Conservation (phyloP, 2,797 vertebrate species). For the Steatocranus sp. region DNA sequence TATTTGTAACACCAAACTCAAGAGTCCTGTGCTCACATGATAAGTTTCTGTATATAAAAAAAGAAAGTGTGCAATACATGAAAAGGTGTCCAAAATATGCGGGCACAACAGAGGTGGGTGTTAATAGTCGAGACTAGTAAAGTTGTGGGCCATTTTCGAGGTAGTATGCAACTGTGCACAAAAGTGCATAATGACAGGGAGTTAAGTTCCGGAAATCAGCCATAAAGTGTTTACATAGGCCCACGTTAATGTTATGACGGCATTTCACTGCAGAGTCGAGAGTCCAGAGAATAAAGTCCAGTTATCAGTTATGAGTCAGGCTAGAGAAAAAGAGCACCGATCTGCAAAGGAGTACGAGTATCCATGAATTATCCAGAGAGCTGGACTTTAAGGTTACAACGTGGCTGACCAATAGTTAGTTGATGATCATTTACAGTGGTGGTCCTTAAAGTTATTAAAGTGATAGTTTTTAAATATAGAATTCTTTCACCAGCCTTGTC, state of each 20-base stretch:
- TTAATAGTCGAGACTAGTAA: background rate
- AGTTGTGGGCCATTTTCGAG: background rate
- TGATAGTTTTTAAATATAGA: accelerated
- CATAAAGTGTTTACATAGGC: background rate
- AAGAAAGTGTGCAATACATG: background rate
- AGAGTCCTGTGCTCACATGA: background rate
- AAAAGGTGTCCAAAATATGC: too few species aligned
- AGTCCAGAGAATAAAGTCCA: background rate
- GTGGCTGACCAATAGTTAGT: background rate
- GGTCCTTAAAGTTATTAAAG: background rate
- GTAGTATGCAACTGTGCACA: background rate
- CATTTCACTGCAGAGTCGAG: accelerated
- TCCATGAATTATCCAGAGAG: background rate
- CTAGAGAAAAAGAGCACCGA: background rate
- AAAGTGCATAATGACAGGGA: background rate
- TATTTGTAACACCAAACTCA: background rate
- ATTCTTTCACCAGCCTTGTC: accelerated
- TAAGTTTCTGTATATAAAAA: background rate
- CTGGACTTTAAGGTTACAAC: background rate
- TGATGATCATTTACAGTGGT: background rate
- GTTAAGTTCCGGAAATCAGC: background rate
- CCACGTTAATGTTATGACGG: background rate
- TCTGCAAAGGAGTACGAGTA: background rate
- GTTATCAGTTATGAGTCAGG: background rate
- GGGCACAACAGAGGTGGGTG: background rate